phyloP scores from a whole-genome alignment of 37 sponge, comb jelly and placozoan genomes.

The Aplysina aerophoba region DNA sequence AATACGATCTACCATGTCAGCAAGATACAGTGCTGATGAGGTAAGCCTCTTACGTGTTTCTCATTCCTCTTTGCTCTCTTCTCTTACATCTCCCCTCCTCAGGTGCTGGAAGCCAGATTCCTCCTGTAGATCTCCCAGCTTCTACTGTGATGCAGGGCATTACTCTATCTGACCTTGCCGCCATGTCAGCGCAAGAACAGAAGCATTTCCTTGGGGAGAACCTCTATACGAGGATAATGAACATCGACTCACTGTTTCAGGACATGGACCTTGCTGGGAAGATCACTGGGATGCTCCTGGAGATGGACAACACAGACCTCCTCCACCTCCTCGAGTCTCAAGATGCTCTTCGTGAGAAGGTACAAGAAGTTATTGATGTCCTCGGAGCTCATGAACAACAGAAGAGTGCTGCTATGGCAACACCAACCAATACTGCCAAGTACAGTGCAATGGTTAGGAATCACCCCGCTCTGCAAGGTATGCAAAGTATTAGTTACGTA shows the following conservation, averaged over 20 bases:
- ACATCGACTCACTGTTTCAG: conserved; percentile 43
- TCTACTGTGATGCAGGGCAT: too few species aligned
- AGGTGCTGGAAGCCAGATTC: too few species aligned
- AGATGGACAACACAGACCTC: conserved; percentile 95
- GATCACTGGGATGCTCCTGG: conserved; percentile 99
- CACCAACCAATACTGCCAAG: too few species aligned
- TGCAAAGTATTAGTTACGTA: too few species aligned
- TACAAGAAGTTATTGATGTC: conserved; percentile 94
- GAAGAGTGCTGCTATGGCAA: conserved; percentile 6
- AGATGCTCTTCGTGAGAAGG: conserved; percentile 84
- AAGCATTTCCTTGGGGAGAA: conserved; percentile 97
- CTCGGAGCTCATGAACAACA: conserved; percentile 82
- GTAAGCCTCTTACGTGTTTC: not conserved
- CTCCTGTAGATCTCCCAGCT: too few species aligned
- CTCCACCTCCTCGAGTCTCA: conserved; percentile 92
- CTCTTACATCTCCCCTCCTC: too few species aligned
- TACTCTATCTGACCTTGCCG: conserved; percentile 42
- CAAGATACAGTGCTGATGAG: too few species aligned
- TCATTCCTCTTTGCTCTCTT: too few species aligned
- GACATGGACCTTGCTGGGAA: conserved; percentile 91
- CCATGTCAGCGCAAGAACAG: conserved; percentile 81
- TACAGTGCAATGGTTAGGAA: too few species aligned
- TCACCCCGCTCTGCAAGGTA: too few species aligned
- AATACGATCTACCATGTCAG: too few species aligned
- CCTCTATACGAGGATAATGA: conserved; percentile 79